Percentiles rank a stretch among this genome's conserved stretches.
These are phyloP conservation scores for Rostratula benghalensis DNA, from an alignment of 2,113 vertebrate genomes.

Conservation along the genomic window DNA sequence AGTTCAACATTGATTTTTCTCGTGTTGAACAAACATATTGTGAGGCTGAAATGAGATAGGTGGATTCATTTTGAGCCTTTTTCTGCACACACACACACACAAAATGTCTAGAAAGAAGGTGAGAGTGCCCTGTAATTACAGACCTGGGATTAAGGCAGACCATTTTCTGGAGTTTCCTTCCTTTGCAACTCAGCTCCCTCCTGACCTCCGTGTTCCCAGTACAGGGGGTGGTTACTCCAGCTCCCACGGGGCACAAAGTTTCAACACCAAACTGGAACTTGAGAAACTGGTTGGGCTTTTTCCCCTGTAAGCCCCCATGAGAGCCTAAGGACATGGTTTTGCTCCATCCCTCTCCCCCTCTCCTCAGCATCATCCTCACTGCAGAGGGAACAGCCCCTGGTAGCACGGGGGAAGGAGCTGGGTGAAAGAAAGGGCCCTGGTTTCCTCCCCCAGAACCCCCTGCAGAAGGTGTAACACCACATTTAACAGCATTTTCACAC, in stretches of 20 bases:
- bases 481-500: background rate
- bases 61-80: background rate
- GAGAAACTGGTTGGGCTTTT: background rate
- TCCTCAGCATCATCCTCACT: background rate
- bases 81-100: background rate
- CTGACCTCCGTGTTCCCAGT: background rate
- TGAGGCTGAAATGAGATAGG: background rate
- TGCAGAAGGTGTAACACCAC: background rate
- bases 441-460: background rate
- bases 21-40: slow-evolving; percentile 50
- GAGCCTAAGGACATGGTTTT: background rate
- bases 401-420: background rate
- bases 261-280: background rate
- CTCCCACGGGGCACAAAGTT: background rate
- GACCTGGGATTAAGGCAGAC: background rate
- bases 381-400: background rate
- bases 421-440: background rate
- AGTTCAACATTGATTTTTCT: slow-evolving; percentile 50
- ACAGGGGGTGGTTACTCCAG: background rate
- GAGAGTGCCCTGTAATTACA: background rate
- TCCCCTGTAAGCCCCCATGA: fast-evolving
- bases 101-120: background rate
- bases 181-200: background rate
- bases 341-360: background rate
- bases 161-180: background rate